Evolutionary conservation across 2,797 vertebrate species (phyloP).

Genomic region (Mormyrus proboscirostris): DNA sequence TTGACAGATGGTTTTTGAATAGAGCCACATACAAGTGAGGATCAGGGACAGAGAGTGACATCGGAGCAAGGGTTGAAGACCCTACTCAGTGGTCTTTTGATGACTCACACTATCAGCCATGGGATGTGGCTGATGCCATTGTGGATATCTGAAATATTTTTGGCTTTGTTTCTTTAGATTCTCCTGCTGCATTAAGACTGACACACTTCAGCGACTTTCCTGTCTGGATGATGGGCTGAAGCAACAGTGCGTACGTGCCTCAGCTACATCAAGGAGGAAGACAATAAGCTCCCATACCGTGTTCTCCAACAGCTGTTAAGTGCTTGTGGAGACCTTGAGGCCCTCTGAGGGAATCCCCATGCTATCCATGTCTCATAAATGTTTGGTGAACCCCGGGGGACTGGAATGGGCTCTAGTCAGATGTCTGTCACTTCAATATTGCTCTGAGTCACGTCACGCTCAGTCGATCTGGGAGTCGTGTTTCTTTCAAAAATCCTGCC

Average conservation of each 20-base stretch:
- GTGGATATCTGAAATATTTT: neutral
- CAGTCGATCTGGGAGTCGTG: neutral
- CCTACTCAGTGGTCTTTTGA: neutral
- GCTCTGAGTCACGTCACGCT: neutral
- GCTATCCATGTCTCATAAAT: neutral
- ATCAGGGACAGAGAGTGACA: neutral
- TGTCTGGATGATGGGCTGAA: neutral
- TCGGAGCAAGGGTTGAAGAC: neutral
- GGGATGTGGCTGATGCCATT: neutral
- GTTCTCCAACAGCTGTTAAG: neutral
- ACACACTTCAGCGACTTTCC: neutral
- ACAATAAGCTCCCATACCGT: neutral
- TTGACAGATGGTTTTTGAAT: neutral
- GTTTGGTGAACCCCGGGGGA: neutral
- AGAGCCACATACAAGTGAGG: neutral
- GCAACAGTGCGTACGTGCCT: neutral
- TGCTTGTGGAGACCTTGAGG: neutral
- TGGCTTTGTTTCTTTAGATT: neutral
- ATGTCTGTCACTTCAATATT: neutral
- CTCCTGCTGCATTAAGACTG: neutral
- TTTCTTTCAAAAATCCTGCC: neutral
- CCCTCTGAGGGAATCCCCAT: constrained; percentile 1
- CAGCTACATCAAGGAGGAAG: neutral
- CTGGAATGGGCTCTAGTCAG: neutral
- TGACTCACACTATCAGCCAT: neutral